Base-by-base conservation (phyloP, 2,113 vertebrate species). In the Ceyx melanurus region DNA sequence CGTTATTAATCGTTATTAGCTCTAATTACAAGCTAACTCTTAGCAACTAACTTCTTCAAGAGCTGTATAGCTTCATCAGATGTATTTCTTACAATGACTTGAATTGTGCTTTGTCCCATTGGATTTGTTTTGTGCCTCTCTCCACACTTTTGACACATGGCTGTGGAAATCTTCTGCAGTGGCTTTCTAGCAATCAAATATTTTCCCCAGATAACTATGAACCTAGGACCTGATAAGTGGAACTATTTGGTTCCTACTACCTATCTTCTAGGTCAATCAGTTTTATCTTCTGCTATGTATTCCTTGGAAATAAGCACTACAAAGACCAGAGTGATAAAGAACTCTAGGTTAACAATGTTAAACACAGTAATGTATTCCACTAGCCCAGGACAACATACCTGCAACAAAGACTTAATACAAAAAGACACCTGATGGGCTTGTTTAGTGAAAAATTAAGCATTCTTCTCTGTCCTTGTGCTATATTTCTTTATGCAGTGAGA, bases 401-500 rank as follows among this genome's bases (percentile, higher is more conserved):
- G 57, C 18, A 70, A 70, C 31, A 42, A 16, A 77, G 5, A 56
- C 43, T 82, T 58, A 82, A 12, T 54, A 50, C 18, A 79, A 76
- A 82, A 95, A 79, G 31, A 66, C 51, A 61, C 12, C n/a, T 90
- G 31, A 86, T 77, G 85, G 45, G 31, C 18, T 89, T 46, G 2
- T 82, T 64, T 22, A 86, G 58, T 85, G 37, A 94, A 92, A 86
- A 93, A 88, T 66, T 87, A 88, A 85, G 56, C 33, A 35, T 37
- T 11, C 35, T 73, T 87, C 37, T 87, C 33, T 85, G 29, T 31
- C 40, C 46, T 89, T 85, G 37, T 64, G 71, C 29, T 88, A 13
- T 54, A 70, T 91, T 93, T 88, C 84, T 85, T 89, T 80, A 70
- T 62, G 37, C 50, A 87, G 60, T n/a, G 79, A 87, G 82, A 89